Conservation (phyloP, 1,140 invertebrate genomes). For the Drosophila lowei region DNA sequence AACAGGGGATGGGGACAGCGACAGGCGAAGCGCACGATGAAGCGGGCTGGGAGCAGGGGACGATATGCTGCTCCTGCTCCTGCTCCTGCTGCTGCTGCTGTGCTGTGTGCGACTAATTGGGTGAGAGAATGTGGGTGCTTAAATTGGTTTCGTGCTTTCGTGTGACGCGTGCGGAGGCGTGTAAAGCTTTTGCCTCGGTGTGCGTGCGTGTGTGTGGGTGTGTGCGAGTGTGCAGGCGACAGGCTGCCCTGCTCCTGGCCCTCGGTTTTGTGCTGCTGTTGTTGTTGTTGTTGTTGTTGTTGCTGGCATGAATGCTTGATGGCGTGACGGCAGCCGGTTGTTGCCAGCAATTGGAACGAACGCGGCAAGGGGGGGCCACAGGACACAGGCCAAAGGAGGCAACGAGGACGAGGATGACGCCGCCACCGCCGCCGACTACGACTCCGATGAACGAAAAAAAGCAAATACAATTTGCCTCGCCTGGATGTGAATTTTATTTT, state of each 20-base stretch:
- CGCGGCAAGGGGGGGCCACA: not conserved
- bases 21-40: not conserved
- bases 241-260: constrained; percentile 36
- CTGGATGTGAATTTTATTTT: constrained; percentile 71
- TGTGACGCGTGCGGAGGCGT: constrained; percentile 80
- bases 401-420: constrained; percentile 5
- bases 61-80: constrained; percentile 14
- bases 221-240: constrained; percentile 53
- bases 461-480: constrained; percentile 69
- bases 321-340: constrained; percentile 79
- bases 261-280: not conserved
- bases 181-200: constrained; percentile 58
- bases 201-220: constrained; percentile 24
- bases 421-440: constrained; percentile 1
- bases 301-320: constrained; percentile 77
- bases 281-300: constrained; percentile 29
- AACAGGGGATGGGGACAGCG: constrained; percentile 1
- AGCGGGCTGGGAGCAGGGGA: constrained; percentile 2
- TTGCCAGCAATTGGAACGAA: constrained; percentile 76
- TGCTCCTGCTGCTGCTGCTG: constrained; percentile 16
- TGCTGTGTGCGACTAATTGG: constrained; percentile 77
- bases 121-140: constrained; percentile 81
- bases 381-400: no score
- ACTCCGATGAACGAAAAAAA: constrained; percentile 20
- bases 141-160: constrained; percentile 81